A percentile compares a stretch with the other conserved stretches of the same genome.
Conservation (phyloP, 2,113 vertebrate species). For the Argyrosomus japonicus region DNA sequence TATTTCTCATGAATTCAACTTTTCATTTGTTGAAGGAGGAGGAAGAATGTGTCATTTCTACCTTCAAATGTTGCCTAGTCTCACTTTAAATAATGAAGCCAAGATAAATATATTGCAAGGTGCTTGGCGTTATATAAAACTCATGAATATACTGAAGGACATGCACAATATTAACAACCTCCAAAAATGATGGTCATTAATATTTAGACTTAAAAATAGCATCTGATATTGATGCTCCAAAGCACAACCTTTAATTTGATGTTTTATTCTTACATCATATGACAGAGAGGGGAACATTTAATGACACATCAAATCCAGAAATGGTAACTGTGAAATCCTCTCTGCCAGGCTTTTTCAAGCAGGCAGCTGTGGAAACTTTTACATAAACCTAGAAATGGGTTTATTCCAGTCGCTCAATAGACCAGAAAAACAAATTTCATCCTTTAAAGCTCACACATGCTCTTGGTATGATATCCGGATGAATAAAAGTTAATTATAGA, state of each 20-base stretch:
- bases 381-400: slow-evolving; percentile 13
- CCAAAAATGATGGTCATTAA: background rate
- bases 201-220: background rate
- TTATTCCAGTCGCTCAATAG: slow-evolving; percentile 25
- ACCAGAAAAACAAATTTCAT: slow-evolving; percentile 4
- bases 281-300: background rate
- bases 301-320: background rate
- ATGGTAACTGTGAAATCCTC: slow-evolving; percentile 3
- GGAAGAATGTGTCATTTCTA: background rate
- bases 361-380: slow-evolving; percentile 27
- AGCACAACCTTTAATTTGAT: background rate
- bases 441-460: background rate
- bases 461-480: slow-evolving; percentile 1
- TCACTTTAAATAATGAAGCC: background rate
- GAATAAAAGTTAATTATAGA: background rate
- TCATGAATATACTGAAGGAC: background rate
- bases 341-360: slow-evolving; percentile 4
- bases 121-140: background rate
- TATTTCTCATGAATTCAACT: background rate
- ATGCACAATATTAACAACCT: background rate
- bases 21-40: background rate
- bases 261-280: background rate
- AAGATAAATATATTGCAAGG: background rate
- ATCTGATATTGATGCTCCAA: background rate
- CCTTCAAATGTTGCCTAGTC: too few relatives aligned